phyloP scores from a whole-genome alignment of 2,888 invertebrate genomes.

The Oscheius sp. region DNA sequence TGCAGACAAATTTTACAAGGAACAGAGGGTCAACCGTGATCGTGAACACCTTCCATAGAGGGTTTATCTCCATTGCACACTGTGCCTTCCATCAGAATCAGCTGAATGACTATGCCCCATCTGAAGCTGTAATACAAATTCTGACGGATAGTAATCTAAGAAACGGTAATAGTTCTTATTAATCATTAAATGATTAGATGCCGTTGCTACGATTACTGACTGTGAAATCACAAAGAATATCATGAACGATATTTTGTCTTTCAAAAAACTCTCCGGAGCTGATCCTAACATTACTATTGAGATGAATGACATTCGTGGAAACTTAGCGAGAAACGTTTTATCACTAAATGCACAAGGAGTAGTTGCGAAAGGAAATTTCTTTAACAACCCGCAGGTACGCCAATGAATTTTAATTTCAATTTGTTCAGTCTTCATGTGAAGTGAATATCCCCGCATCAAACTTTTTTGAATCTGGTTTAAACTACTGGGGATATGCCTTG shows the following conservation, averaged over 20 bases:
- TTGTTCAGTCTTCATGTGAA: slow-evolving; percentile 28
- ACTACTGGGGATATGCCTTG: slow-evolving; percentile 25
- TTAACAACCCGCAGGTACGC: slow-evolving; percentile 28
- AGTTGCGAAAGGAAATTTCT: slow-evolving; percentile 5
- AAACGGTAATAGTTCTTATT: neutral
- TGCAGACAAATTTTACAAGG: slow-evolving; percentile 32
- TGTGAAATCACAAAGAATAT: slow-evolving; percentile 21
- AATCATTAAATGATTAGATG: neutral
- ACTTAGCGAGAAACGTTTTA: slow-evolving; percentile 22
- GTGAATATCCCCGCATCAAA: neutral
- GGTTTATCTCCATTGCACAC: neutral
- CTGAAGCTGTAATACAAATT: slow-evolving; percentile 18
- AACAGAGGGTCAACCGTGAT: slow-evolving; percentile 36
- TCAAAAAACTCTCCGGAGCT: slow-evolving; percentile 7
- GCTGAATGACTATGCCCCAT: slow-evolving; percentile 18
- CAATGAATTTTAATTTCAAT: neutral
- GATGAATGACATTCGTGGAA: slow-evolving; percentile 17
- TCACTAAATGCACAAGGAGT: neutral
- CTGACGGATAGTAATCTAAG: neutral
- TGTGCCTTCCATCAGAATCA: slow-evolving; percentile 18
- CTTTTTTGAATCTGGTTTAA: slow-evolving; percentile 8
- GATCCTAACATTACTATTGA: neutral
- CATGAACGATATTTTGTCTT: slow-evolving; percentile 25
- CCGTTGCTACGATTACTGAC: neutral
- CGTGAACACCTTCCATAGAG: neutral